These are phyloP conservation scores for Orius insidiosus DNA, from an alignment of 1,140 invertebrate genomes.

Conservation along the genomic window DNA sequence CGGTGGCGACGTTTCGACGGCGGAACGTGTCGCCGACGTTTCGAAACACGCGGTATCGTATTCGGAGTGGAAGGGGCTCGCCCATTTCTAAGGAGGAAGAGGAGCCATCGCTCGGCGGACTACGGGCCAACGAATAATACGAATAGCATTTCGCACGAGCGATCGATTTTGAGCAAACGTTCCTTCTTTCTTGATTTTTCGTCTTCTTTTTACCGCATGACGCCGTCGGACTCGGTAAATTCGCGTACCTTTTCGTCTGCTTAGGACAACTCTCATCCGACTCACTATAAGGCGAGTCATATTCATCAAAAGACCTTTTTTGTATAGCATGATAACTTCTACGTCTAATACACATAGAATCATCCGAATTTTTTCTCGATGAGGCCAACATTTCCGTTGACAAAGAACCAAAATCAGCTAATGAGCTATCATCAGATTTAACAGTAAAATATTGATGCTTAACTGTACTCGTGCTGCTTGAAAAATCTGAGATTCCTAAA, in stretches of 20 bases:
- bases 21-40: slow-evolving; percentile 18
- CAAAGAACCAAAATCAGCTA: slow-evolving; percentile 21
- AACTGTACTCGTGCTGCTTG: slow-evolving; percentile 31
- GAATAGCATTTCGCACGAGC: slow-evolving; percentile 22
- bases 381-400: slow-evolving; percentile 20
- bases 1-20: slow-evolving; percentile 17
- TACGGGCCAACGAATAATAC: slow-evolving; percentile 23
- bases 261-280: slow-evolving; percentile 20
- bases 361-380: slow-evolving; percentile 20
- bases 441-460: slow-evolving; percentile 19
- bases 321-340: slow-evolving; percentile 12
- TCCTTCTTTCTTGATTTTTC: slow-evolving; percentile 11
- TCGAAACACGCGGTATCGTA: slow-evolving; percentile 23
- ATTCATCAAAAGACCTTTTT: slow-evolving; percentile 22
- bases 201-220: slow-evolving; percentile 4
- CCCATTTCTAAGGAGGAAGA: slow-evolving; percentile 22
- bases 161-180: slow-evolving; percentile 14
- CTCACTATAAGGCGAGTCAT: slow-evolving; percentile 23
- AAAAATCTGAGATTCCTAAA: slow-evolving; percentile 67
- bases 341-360: slow-evolving; percentile 14
- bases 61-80: slow-evolving; percentile 20
- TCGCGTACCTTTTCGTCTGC: slow-evolving; percentile 5
- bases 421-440: slow-evolving; percentile 21
- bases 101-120: slow-evolving; percentile 23
- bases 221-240: slow-evolving; percentile 11